phyloP scores from a whole-genome alignment of 2,888 invertebrate species.

The Baccha elongata region DNA sequence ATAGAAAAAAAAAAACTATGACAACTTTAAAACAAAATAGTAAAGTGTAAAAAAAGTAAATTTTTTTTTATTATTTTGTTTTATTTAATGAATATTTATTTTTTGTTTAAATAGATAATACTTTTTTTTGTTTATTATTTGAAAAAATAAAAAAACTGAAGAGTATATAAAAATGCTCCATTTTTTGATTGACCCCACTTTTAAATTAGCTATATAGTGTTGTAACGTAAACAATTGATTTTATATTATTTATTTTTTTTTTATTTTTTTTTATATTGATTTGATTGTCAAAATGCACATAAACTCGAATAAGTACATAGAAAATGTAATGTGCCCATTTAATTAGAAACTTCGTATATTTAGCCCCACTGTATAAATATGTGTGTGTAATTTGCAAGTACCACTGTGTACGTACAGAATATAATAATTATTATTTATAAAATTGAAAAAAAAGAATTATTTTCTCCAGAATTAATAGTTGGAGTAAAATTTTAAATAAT shows the following conservation, averaged over 20 bases:
- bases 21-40: conserved; percentile 52
- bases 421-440: not conserved
- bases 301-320: conserved; percentile 50
- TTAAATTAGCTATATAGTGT: conserved; percentile 57
- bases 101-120: conserved; percentile 4
- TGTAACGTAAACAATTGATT: conserved; percentile 24
- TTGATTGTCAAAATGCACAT: conserved; percentile 60
- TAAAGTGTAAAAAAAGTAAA: conserved; percentile 47
- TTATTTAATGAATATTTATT: no score
- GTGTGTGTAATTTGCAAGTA: conserved; percentile 64
- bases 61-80: conserved; percentile 26
- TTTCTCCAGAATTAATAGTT: not conserved
- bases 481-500: not conserved
- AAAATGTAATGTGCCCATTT: conserved; percentile 61
- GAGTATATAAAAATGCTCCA: conserved; percentile 74
- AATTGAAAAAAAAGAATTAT: not conserved
- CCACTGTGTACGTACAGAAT: conserved; percentile 36
- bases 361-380: conserved; percentile 65
- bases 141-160: conserved; percentile 49
- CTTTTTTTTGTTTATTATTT: conserved; percentile 34
- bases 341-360: conserved; percentile 33
- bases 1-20: conserved; percentile 26
- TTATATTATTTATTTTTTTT: conserved; percentile 12
- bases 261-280: conserved; percentile 26
- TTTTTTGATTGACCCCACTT: conserved; percentile 66